Base-by-base conservation (phyloP, 2,888 invertebrate genomes). In the Hesperia comma region DNA sequence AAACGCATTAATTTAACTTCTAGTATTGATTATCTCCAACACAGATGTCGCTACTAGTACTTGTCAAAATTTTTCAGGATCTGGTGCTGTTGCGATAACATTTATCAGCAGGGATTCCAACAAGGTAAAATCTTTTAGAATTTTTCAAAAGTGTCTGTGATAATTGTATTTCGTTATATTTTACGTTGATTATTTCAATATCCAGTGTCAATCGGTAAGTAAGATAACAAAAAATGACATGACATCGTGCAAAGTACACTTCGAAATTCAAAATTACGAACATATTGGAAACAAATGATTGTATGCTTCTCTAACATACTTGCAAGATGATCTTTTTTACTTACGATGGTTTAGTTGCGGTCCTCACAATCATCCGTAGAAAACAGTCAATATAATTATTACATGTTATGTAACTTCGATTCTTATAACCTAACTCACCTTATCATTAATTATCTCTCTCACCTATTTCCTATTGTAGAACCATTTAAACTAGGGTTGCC, bases 341-440 rank as follows among this genome's bases (percentile, higher is more conserved):
- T 46, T 32, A 12, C 6, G 2, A 15, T 51, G n/a, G 17, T n/a
- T 49, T 2, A 5, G 1, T 43, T 15, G 6, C 6, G 14, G 3
- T 6, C 46, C 17, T 7, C 17, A 15, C 1, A 46, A 8, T 7
- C 8, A 26, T 37, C 37, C 2, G 8, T 17, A n/a, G 43, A 43
- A 43, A 6, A 15, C 15, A n/a, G n/a, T n/a, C 15, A 1, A 43
- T 6, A 6, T n/a, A 55, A 60, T 67, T 69, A 68, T 68, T 68
- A 67, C 43, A 12, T 56, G 69, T 71, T 71, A 71, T 71, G 71
- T 71, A 71, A 71, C 70, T 17, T 69, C 68, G 61, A 69, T 69
- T 68, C 67, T 49, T 40, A 63, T 71, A 71, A 71, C 71, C 71
- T 68, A 63, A 67, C 60, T 6, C 17, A n/a, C 54, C 5, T 51